Percentiles rank a stretch among this genome's conserved stretches.
Conservation (phyloP, 2,113 vertebrate species). For the Arizona elegans region DNA sequence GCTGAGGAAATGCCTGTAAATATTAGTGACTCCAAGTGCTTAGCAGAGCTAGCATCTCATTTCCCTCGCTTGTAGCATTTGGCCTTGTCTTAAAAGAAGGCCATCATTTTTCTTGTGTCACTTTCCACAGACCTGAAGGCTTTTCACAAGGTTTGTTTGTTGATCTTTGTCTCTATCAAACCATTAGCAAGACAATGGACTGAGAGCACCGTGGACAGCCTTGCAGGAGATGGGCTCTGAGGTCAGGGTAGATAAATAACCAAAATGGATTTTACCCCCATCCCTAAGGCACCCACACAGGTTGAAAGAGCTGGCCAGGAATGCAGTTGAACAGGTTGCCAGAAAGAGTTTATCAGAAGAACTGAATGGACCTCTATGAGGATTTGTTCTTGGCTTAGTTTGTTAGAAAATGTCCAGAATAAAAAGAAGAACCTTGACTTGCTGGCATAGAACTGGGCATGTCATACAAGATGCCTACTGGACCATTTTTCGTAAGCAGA, state of each 20-base stretch:
- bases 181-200: conserved; percentile 48
- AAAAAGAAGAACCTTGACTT: not conserved
- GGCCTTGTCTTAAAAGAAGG: not conserved
- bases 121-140: not conserved
- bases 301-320: not conserved
- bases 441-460: not conserved
- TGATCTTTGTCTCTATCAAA: conserved; percentile 41
- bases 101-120: conserved; percentile 31
- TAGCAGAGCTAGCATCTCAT: conserved; percentile 10
- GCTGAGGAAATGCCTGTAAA: conserved; percentile 1
- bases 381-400: not conserved
- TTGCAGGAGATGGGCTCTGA: conserved; percentile 15
- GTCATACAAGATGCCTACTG: not conserved
- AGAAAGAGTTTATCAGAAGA: not conserved
- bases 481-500: not conserved
- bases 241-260: conserved; percentile 44
- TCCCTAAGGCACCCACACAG: not conserved
- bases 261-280: not conserved
- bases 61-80: not conserved
- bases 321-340: not conserved
- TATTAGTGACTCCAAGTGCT: not conserved
- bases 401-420: not conserved
- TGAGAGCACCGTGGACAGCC: not conserved
- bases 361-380: not conserved
- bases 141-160: conserved; percentile 29